A percentile compares a stretch with the other conserved stretches of the same genome.
phyloP scores from a whole-genome alignment of 2,797 vertebrate species.

The Hemibagrus guttatus region DNA sequence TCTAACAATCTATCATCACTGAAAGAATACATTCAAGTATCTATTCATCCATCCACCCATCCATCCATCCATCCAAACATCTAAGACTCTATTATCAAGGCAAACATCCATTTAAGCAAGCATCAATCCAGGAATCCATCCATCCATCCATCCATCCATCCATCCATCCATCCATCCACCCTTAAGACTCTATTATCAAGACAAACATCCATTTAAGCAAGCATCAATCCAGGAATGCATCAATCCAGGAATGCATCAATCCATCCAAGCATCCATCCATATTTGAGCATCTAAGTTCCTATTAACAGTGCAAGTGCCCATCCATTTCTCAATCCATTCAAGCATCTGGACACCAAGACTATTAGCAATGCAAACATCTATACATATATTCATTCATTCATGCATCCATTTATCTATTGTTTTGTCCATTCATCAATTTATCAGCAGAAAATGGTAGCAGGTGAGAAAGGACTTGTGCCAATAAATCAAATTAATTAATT shows the following conservation, averaged over 20 bases:
- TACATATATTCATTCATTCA: neutral
- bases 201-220: neutral
- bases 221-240: no score
- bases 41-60: neutral
- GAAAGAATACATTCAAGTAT: neutral
- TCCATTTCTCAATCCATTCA: neutral
- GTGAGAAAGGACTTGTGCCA: neutral
- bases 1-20: neutral
- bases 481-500: conserved; percentile 23
- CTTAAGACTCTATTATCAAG: no score
- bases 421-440: neutral
- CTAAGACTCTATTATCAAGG: no score
- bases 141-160: neutral
- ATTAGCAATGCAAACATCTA: neutral
- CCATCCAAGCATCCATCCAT: neutral
- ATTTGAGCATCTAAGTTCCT: neutral
- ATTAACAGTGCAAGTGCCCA: no score
- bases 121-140: no score
- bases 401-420: neutral
- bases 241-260: neutral
- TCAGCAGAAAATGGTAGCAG: neutral
- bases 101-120: neutral
- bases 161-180: neutral
- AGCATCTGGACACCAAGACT: neutral
- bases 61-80: neutral